Base-by-base conservation (phyloP, 1,140 invertebrate species). In the Chymomyza costata region DNA sequence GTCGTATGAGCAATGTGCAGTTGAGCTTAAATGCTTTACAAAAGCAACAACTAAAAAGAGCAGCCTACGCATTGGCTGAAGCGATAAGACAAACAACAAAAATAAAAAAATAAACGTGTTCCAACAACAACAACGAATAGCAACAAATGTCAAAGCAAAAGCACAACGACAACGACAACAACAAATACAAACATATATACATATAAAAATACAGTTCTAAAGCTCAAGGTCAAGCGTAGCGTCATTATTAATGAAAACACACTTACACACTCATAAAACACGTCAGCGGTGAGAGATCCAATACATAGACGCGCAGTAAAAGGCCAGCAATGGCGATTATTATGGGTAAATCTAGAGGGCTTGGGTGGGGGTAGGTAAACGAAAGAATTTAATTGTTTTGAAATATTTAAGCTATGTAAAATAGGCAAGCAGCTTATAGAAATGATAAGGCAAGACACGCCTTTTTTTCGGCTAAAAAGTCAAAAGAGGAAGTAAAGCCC, bases 181-280 rank as follows among this genome's bases (percentile, higher is more conserved):
- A 35, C 46, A 63, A 40, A 28, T 34, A 48, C 18, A 30, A 21
- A 54, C 14, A 39, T 8, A 21, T 6, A 25, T 3, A 25, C 21
- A 25, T 5, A 21, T 31, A 38, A 17, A 44, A 53, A 65, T 32
- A 65, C 51, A 65, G 64, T 73, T 73, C 60, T 53, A 68, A 80
- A 80, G 67, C 74, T 80, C 73, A 80, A 80, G 73, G 73, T 80
- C 74, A 80, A 61, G 50, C 56, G 68, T 73, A 80, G 74, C 73
- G 73, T 80, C 73, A 80, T 80, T 73, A 73, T 61, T 73, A 80
- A 80, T 80, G 47, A 70, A 78, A 65, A 67, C 51, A 65, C 17
- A 56, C 46, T 35, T 37, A 46, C 15, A 39, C 30, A 54, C 37
- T 48, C 31, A 53, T 14, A 58, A n/a, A 14, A 41, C 18, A 41